These are phyloP conservation scores for Orgyia antiqua DNA, from an alignment of 2,888 invertebrate species.

Conservation along the genomic window DNA sequence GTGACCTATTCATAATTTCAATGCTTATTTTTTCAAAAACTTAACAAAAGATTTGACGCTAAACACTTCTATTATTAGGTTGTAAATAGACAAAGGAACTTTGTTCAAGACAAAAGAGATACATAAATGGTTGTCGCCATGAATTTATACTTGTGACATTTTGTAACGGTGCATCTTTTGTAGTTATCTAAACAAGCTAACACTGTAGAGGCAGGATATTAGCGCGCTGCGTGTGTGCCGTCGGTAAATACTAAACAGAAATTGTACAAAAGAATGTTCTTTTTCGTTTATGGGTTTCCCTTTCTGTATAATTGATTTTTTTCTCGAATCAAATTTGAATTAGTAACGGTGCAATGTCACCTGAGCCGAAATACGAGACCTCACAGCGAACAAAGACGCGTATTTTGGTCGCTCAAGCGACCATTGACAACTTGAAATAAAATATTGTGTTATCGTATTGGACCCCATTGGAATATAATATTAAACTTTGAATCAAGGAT, in stretches of 20 bases:
- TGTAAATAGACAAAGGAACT: conserved; percentile 70
- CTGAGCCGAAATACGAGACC: conserved; percentile 65
- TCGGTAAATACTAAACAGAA: conserved; percentile 31
- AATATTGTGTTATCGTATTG: conserved; percentile 46
- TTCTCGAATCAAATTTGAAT: conserved; percentile 49
- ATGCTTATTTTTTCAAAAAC: conserved; percentile 49
- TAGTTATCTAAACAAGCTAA: conserved; percentile 44
- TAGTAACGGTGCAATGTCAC: conserved; percentile 70
- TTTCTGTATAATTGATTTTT: conserved; percentile 43
- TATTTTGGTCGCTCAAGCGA: conserved; percentile 61
- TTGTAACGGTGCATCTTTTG: conserved; percentile 67
- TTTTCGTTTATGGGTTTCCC: conserved; percentile 50
- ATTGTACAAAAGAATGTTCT: conserved; percentile 39
- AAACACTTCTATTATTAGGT: conserved; percentile 74
- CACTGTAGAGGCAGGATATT: conserved; percentile 59
- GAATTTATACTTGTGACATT: conserved; percentile 72
- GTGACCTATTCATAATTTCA: conserved; percentile 59
- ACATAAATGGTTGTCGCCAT: conserved; percentile 72
- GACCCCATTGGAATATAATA: conserved; percentile 66
- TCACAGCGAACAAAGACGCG: conserved; percentile 57
- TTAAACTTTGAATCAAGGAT: too few species aligned
- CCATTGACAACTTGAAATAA: conserved; percentile 64
- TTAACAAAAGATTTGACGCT: conserved; percentile 68
- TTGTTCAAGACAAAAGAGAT: conserved; percentile 61
- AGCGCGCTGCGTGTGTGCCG: conserved; percentile 58